Percentiles rank a stretch among this genome's conserved stretches.
Evolutionary conservation across 2,888 invertebrate species (phyloP).

Genomic region (Cheilosia variabilis): DNA sequence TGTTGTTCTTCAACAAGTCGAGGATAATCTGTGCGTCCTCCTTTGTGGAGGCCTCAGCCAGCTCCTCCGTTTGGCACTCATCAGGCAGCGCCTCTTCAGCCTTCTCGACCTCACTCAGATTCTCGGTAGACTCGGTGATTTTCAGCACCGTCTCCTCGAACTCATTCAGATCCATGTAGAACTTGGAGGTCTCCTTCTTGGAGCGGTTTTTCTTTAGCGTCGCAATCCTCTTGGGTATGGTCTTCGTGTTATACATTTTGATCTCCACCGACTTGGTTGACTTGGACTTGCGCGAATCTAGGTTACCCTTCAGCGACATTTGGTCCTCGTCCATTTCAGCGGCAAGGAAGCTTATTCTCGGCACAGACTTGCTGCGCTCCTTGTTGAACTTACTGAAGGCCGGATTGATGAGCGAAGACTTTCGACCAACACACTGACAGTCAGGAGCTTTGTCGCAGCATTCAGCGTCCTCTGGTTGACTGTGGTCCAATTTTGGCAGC

Average conservation of each 20-base stretch:
- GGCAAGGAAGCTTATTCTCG: slow-evolving; percentile 80
- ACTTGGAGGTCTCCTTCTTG: slow-evolving; percentile 87
- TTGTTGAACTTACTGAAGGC: slow-evolving; percentile 77
- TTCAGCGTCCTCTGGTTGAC: slow-evolving; percentile 62
- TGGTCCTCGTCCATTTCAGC: slow-evolving; percentile 78
- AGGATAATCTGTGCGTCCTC: slow-evolving; percentile 87
- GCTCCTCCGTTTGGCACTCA: slow-evolving; percentile 28
- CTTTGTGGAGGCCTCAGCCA: slow-evolving; percentile 82
- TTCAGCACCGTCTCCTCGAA: slow-evolving; percentile 85
- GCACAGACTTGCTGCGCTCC: slow-evolving; percentile 83
- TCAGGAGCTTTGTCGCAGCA: slow-evolving; percentile 44
- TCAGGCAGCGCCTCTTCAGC: slow-evolving; percentile 66
- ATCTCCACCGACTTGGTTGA: slow-evolving; percentile 84
- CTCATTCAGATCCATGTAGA: slow-evolving; percentile 88
- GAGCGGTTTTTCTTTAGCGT: slow-evolving; percentile 88
- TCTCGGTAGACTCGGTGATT: slow-evolving; percentile 88
- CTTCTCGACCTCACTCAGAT: slow-evolving; percentile 79
- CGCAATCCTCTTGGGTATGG: slow-evolving; percentile 89
- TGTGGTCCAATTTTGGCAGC: slow-evolving; percentile 77
- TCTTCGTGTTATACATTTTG: slow-evolving; percentile 88
- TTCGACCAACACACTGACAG: slow-evolving; percentile 77
- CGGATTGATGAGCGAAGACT: slow-evolving; percentile 26
- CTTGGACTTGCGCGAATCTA: slow-evolving; percentile 79
- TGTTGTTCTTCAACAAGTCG: slow-evolving; percentile 91
- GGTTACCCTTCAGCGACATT: slow-evolving; percentile 78